Base-by-base conservation (phyloP, 1,140 invertebrate species). In the Drosophila kurseongensis region DNA sequence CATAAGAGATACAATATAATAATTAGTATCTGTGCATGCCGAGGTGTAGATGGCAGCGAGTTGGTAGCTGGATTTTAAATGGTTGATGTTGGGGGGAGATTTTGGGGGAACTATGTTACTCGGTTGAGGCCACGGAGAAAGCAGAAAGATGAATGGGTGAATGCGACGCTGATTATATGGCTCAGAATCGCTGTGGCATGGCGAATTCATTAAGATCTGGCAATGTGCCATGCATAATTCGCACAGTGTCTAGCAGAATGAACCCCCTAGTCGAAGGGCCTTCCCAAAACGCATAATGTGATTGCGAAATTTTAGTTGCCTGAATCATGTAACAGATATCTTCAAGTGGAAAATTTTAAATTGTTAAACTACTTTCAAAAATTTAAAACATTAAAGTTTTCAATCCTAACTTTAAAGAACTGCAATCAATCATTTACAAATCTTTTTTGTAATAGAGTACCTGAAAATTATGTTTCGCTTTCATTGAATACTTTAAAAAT, bases 1-100 rank as follows among this genome's bases (percentile, higher is more conserved):
- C 61, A 60, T 60, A 86, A 82, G 72, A 78, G 78, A 82, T 82
- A 83, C 83, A 83, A 77, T 76, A 86, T 88, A 86, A 76, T 86
- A 86, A 85, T 88, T 88, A 85, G 83, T 85, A 78, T 81, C 65
- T 78, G 67, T 69, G 80, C 75, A 51, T 41, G 75, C 58, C 75
- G 62, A 82, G 82, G 82, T 86, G 83, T 79, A 68, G 83, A 86
- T 62, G 77, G 62, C 65, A 71, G 47, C 14, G 44, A 58, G 57
- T 85, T 58, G 29, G 58, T 58, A 45, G 59, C 59, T 52, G 35
- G 18, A 23, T 32, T 32, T 50, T 50, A 50, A 50, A 50, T 50
- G n/a, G n/a, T 50, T n/a, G 27, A 14, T 4, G n/a, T 32, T n/a
- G 48, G 23, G 48, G 29, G 27, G 36, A 35, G 32, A n/a, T 42